Evolutionary conservation across 2,888 invertebrate species (phyloP), one percentile per base, ranked within the genome.

Genomic region (Andrena hattorfiana): DNA sequence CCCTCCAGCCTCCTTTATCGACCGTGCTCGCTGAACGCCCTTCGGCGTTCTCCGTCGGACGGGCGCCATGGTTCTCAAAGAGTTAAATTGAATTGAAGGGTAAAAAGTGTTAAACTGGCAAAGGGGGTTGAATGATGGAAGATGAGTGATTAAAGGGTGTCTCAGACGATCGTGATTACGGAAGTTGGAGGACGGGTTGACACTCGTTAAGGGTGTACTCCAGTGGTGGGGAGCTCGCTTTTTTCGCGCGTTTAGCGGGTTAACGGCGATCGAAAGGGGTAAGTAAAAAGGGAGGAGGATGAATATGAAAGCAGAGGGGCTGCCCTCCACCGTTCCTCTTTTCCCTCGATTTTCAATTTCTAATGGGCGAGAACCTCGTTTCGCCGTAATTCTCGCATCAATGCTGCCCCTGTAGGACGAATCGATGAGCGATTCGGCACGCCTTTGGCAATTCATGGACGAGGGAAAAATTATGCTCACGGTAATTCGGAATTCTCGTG

Each of bases 271-370:
- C 48, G 76, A 48, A 48, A 54, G 35, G 20, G 42, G 42, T 16
- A 16, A 16, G 42, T 42, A n/a, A 28, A 30, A 56, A 54, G 10
- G 63, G 42, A 28, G 63, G 30, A 28, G 3, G 76, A 59, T 54
- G 76, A 70, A 76, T 71, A 49, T 48, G 42, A 49, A 60, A 62
- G 62, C 49, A 62, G 62, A 0, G 49, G 26, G 26, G 13, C 42
- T 42, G 42, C 42, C 28, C 35, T 20, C 28, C 32, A 6, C 16
- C 62, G 60, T 16, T 35, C 48, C 23, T 20, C 68, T 54, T 30
- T 51, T 63, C 56, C 42, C 30, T 72, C 72, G 42, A 77, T 77
- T 77, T 72, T 72, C 77, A 77, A 72, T 77, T 63, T 63, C 72
- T 77, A 72, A 77, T 72, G 72, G 64, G 20, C 54, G 72, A 48